Evolutionary conservation across 2,888 invertebrate genomes (phyloP), one percentile per base, ranked within the genome.

Genomic region (Parelbella ahira): DNA sequence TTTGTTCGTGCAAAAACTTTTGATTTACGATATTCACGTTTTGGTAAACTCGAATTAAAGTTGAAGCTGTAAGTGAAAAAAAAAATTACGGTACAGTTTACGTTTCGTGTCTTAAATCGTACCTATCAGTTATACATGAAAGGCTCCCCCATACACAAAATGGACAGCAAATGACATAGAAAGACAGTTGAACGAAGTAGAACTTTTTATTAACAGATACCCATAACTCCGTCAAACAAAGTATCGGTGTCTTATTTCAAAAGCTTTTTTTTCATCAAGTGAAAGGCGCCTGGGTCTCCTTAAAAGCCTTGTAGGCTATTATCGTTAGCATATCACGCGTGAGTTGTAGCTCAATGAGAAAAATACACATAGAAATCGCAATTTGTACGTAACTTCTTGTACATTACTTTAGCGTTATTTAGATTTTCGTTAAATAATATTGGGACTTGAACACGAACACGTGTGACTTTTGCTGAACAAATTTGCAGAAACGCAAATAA

Each of bases 221-320:
- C 64, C 58, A 65, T 63, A 66, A 65, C 63, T 59, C 68, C 58
- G 66, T 68, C 68, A 73, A 73, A 75, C 69, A 74, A 65, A 60
- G 63, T 61, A 69, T 76, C 71, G 80, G 79, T 79, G 71, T 80
- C 75, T 75, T 77, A 72, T 83, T 81, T 75, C 78, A 75, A 73
- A 67, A 60, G 68, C 65, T 24, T 75, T 80, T 73, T 76, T 69
- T n/a, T n/a, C 63, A 50, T 60, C 68, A 58, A 69, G 82, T 77
- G 80, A 81, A 83, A 82, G 80, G 81, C 70, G 61, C 68, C 69
- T 71, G 72, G 69, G 68, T 75, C 77, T 75, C 74, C 73, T 76
- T 81, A 74, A 81, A 80, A 79, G 76, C 76, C 75, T 76, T 80
- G 78, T 82, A 63, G 73, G 65, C 67, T 67, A 67, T 74, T 63